Base-by-base conservation (phyloP, 2,888 invertebrate genomes). In the Tenthredo amoena region DNA sequence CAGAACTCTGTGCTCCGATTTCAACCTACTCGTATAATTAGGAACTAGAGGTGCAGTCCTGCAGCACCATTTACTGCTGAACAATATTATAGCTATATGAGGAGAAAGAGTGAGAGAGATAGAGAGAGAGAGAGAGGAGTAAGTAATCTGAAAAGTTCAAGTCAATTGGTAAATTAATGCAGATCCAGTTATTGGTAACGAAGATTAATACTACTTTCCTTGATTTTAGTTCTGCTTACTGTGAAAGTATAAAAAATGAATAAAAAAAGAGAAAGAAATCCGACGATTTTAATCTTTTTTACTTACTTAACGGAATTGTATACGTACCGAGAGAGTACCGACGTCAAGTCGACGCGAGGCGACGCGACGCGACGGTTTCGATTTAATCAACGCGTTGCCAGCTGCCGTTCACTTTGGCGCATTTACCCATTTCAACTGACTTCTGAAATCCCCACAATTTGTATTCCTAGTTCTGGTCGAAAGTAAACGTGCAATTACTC, bases 401-500 rank as follows among this genome's bases (percentile, higher is more conserved):
- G 43, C n/a, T n/a, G 55, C 50, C 77, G 34, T 31, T 50, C 47
- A 77, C n/a, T 77, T 77, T n/a, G 34, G 58, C 40, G 31, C 58
- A 31, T 62, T 62, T 62, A 21, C 81, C 40, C 40, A 74, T 74
- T 74, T 74, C 72, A 74, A 74, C 72, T 74, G 81, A 81, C 81
- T 77, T 34, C 31, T 62, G 40, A 65, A 81, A 62, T 81, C 65
- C 55, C 40, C 10, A 40, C 81, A 40, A 81, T 81, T 65, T 81
- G 81, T 81, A 62, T 81, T 81, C 81, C 81, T 81, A 62, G 81
- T 81, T 62, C 81, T 62, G 62, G 37, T 15, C 2, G 62, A 62
- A 81, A 62, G 81, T 58, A 62, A 65, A 77, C 77, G 12, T 81
- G 37, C 81, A 81, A 81, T 81, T 62, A 81, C 81, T 62, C 40